Evolutionary conservation across 1,140 invertebrate genomes (phyloP).

Genomic region (Heterodera schachtii): DNA sequence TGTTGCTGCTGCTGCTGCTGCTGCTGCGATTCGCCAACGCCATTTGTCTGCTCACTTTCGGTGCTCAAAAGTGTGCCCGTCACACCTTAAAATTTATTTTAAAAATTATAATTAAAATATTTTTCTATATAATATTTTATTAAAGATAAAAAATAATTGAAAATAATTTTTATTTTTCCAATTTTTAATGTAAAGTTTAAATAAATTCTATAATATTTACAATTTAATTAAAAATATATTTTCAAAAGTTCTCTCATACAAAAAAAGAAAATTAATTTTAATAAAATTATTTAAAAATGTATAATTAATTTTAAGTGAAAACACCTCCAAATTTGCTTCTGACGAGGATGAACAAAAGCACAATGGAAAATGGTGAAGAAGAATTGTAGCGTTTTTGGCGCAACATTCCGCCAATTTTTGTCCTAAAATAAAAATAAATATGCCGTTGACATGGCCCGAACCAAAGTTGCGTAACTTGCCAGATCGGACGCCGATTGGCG

Average conservation of each 20-base stretch:
- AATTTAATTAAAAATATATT: too few relatives aligned
- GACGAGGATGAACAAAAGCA: not conserved
- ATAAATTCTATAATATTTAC: too few relatives aligned
- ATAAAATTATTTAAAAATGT: too few relatives aligned
- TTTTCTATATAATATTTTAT: too few relatives aligned
- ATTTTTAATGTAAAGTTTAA: too few relatives aligned
- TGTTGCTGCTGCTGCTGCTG: not conserved
- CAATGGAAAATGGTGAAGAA: constrained; percentile 6
- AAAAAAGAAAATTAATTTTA: too few relatives aligned
- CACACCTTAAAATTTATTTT: not conserved
- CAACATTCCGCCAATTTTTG: not conserved
- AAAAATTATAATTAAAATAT: too few relatives aligned
- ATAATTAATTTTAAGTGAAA: not conserved
- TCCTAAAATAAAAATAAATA: not conserved
- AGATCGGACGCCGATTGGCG: not conserved
- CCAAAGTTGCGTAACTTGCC: not conserved
- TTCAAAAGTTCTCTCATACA: too few relatives aligned
- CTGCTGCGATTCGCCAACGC: not conserved
- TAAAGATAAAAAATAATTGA: too few relatives aligned
- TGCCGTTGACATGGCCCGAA: not conserved
- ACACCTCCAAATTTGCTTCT: constrained; percentile 2
- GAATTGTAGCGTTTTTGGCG: not conserved
- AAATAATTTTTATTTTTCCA: too few relatives aligned
- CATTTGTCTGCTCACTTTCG: not conserved
- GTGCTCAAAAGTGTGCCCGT: not conserved